These are phyloP conservation scores for Heliconius himera DNA, from an alignment of 1,140 invertebrate genomes.

Conservation along the genomic window DNA sequence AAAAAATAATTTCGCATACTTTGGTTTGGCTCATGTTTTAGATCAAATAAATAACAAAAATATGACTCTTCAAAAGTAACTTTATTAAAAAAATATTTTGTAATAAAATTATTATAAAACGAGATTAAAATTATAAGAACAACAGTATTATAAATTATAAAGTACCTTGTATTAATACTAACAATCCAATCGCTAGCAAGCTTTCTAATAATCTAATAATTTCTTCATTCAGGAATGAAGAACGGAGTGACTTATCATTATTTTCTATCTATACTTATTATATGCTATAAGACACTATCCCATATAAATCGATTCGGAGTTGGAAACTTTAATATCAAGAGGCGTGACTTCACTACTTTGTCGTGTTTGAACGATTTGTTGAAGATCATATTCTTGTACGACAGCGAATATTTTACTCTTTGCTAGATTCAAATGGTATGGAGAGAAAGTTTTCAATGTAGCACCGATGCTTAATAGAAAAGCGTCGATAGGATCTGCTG, in stretches of 20 bases:
- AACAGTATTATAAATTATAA: not conserved
- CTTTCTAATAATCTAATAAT: not conserved
- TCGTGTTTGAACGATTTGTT: slow-evolving; percentile 71
- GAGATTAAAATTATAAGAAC: not conserved
- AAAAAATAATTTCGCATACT: no score
- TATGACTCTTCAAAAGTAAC: not conserved
- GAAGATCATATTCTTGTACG: slow-evolving; percentile 73
- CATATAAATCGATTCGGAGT: slow-evolving; percentile 55
- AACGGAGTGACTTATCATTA: not conserved
- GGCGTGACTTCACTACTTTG: slow-evolving; percentile 39
- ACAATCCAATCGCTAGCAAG: not conserved
- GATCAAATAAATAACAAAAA: not conserved
- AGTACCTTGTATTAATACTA: not conserved
- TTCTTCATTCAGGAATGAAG: not conserved
- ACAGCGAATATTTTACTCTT: slow-evolving; percentile 74
- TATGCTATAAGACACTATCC: slow-evolving; percentile 32
- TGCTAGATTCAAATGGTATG: slow-evolving; percentile 73
- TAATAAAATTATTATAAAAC: not conserved
- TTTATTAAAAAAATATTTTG: not conserved
- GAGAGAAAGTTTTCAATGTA: slow-evolving; percentile 69
- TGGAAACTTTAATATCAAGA: slow-evolving; percentile 53
- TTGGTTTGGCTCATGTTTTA: not conserved
- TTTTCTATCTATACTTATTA: not conserved
- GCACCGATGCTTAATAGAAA: slow-evolving; percentile 71
- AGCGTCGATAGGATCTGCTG: slow-evolving; percentile 68